Evolutionary conservation across 2,113 vertebrate species (phyloP).

Genomic region (Nerophis ophidion): DNA sequence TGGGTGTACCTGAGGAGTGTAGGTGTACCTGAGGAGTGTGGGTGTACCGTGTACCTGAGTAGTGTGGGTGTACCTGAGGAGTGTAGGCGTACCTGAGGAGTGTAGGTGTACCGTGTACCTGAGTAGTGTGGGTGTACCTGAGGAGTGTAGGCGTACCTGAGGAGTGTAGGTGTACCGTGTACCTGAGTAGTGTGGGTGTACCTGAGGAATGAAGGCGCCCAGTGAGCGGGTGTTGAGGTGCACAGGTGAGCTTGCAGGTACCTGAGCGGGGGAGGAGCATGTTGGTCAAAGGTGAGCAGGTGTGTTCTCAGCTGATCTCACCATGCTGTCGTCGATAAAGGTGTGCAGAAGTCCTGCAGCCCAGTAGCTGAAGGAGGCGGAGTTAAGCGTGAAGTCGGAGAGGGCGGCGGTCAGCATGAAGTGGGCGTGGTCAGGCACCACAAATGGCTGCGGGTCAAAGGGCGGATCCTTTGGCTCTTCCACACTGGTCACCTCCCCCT

Average conservation of each 20-base stretch:
- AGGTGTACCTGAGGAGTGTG: too few relatives aligned
- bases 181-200: conserved; percentile 14
- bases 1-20: too few relatives aligned
- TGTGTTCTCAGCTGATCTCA: conserved; percentile 18
- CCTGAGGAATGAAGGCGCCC: conserved; percentile 62
- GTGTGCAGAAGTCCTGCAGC: conserved; percentile 42
- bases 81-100: too few relatives aligned
- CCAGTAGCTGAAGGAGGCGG: conserved; percentile 56
- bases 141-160: too few relatives aligned
- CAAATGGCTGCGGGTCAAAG: conserved; percentile 53
- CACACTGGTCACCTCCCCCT: conserved; percentile 63
- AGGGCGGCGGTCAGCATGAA: conserved; percentile 65
- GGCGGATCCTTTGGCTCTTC: conserved; percentile 51
- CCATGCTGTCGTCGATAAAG: conserved; percentile 63
- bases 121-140: too few relatives aligned
- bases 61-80: too few relatives aligned
- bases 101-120: too few relatives aligned
- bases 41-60: too few relatives aligned
- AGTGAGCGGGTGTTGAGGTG: conserved; percentile 69
- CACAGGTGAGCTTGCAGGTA: conserved; percentile 41
- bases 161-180: too few relatives aligned
- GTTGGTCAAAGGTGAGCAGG: too few relatives aligned
- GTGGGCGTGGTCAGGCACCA: conserved; percentile 9
- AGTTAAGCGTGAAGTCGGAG: conserved; percentile 69
- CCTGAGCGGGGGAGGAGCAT: conserved; percentile 32